Evolutionary conservation across 2,888 invertebrate genomes (phyloP).

Genomic region (Helicoverpa assulta): DNA sequence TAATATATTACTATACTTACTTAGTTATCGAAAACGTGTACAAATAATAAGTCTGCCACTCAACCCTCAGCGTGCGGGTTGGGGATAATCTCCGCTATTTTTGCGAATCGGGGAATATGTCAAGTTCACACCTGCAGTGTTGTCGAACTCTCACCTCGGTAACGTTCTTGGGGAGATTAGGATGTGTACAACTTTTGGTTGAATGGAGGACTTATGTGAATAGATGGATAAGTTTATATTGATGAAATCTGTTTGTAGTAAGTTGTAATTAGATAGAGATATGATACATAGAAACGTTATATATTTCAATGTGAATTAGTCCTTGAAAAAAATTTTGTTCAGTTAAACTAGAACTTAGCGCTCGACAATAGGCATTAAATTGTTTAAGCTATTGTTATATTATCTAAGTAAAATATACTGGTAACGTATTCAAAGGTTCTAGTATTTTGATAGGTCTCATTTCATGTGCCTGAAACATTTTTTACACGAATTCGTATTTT

Average conservation of each 20-base stretch:
- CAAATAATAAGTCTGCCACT: constrained; percentile 64
- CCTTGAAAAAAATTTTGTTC: not conserved
- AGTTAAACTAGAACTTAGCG: no score
- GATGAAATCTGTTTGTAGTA: not conserved
- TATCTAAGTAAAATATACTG: no score
- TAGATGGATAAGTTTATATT: not conserved
- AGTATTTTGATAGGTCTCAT: constrained; percentile 15
- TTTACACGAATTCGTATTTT: constrained; percentile 37
- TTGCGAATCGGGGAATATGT: constrained; percentile 59
- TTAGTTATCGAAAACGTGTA: constrained; percentile 47
- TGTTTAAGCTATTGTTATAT: no score
- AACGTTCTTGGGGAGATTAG: constrained; percentile 52
- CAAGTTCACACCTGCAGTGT: constrained; percentile 65
- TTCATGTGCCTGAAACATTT: not conserved
- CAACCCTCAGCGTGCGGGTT: constrained; percentile 37
- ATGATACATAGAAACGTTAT: not conserved
- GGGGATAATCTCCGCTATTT: constrained; percentile 61
- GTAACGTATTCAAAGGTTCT: not conserved
- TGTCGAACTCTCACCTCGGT: constrained; percentile 43
- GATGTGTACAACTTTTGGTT: constrained; percentile 31
- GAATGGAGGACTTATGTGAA: constrained; percentile 22
- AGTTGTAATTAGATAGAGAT: not conserved
- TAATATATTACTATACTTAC: no score
- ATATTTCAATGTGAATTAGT: no score
- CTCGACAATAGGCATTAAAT: no score